Percentiles rank a stretch among this genome's conserved stretches.
phyloP scores from a whole-genome alignment of 2,888 invertebrate species.

The Antitype chi region DNA sequence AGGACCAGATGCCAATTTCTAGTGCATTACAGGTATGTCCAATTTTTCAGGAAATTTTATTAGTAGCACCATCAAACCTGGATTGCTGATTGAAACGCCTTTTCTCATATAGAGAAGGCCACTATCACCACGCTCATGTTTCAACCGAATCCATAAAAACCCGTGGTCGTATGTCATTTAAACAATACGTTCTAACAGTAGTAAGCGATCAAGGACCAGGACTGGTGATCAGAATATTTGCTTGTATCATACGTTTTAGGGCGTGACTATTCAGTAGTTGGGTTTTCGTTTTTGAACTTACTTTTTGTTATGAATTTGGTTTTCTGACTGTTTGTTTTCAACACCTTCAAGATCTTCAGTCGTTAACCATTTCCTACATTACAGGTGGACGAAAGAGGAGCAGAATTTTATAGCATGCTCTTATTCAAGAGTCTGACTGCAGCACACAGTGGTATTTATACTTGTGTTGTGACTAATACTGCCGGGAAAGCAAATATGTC shows the following conservation, averaged over 20 bases:
- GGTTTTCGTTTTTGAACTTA: too few relatives aligned
- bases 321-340: background rate
- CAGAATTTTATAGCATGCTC: constrained; percentile 93
- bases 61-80: background rate
- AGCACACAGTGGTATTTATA: constrained; percentile 93
- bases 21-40: constrained; percentile 90
- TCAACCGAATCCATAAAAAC: too few relatives aligned
- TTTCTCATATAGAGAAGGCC: background rate
- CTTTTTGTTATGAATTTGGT: background rate
- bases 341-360: background rate
- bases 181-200: too few relatives aligned
- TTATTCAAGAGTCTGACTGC: constrained; percentile 93
- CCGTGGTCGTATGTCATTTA: too few relatives aligned
- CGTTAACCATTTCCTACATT: constrained; percentile 22
- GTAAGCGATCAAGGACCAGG: too few relatives aligned
- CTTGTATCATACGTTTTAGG: too few relatives aligned
- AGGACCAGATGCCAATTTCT: constrained; percentile 91
- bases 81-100: background rate
- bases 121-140: background rate
- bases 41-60: background rate
- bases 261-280: too few relatives aligned
- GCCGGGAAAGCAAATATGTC: constrained; percentile 94
- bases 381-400: constrained; percentile 92
- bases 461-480: constrained; percentile 93
- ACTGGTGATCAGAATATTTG: too few relatives aligned